Evolutionary conservation across 1,140 invertebrate species (phyloP).

Genomic region (Neuroterus valhalla): DNA sequence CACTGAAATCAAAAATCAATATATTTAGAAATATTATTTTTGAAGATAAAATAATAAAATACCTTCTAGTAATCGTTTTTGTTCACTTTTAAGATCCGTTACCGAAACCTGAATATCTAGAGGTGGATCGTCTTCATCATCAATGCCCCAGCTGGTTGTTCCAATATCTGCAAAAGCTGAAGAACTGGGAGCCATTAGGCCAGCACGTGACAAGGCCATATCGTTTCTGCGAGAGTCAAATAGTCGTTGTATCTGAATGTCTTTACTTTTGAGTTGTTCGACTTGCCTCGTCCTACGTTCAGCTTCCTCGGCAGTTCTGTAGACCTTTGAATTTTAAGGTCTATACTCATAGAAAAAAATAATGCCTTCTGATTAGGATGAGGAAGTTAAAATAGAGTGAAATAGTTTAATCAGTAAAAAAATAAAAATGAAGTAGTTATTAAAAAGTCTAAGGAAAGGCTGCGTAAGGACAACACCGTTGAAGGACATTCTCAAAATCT

Average conservation of each 20-base stretch:
- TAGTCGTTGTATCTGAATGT: conserved; percentile 76
- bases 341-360: conserved; percentile 42
- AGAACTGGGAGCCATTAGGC: conserved; percentile 56
- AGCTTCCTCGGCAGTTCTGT: conserved; percentile 78
- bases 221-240: conserved; percentile 72
- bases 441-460: too few relatives aligned
- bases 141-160: conserved; percentile 72
- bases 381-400: too few relatives aligned
- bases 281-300: conserved; percentile 78
- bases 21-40: conserved; percentile 33
- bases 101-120: conserved; percentile 60
- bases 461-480: too few relatives aligned
- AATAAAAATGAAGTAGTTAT: too few relatives aligned
- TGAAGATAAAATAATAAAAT: conserved; percentile 29
- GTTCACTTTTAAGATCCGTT: conserved; percentile 61
- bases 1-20: conserved; percentile 24
- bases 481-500: too few relatives aligned
- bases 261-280: conserved; percentile 77
- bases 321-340: conserved; percentile 57
- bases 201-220: conserved; percentile 51
- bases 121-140: conserved; percentile 62
- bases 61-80: conserved; percentile 63
- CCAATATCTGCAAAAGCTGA: conserved; percentile 72
- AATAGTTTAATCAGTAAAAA: too few relatives aligned
- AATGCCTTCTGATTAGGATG: too few relatives aligned